Base-by-base conservation (phyloP, 2,888 invertebrate species). In the Patella caerulea region DNA sequence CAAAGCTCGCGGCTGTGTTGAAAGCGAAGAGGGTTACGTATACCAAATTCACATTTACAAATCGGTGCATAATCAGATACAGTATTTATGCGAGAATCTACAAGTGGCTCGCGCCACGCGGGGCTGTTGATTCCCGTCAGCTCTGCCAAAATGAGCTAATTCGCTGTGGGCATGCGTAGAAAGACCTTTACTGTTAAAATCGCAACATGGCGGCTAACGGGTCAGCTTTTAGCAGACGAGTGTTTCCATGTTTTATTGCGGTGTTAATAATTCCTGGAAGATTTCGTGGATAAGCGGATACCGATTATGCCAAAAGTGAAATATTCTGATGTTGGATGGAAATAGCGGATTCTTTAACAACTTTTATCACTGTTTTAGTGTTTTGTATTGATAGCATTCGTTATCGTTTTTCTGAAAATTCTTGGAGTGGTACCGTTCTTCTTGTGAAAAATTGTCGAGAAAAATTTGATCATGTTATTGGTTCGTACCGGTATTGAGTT, bases 51-150 rank as follows among this genome's bases (percentile, higher is more conserved):
- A 65, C 65, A 65, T 65, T 65, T 65, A 65, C 65, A n/a, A 65
- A 65, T 65, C 65, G 65, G 65, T 65, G 65, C 65, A 65, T 65
- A 65, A 65, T 65, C 65, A 65, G 65, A 59, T 65, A 65, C 65
- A 65, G 24, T 65, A 65, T 65, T 65, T 65, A 65, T 65, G 65
- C 65, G 65, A 65, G 65, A 65, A 65, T 65, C 65, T 65, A 65
- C 65, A 65, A 65, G 65, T 65, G 65, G 65, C 65, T 65, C 65
- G 65, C 65, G 65, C 65, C 65, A 65, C 65, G 65, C 65, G 65
- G 65, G 65, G n/a, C 65, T 65, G 65, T 19, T 65, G 65, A 65
- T 65, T 65, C 65, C 65, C 34, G 34, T 34, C 34, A 34, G 34
- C 34, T 34, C 34, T 65, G 65, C 65, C 65, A 65, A 65, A 65